Conservation (phyloP, 2,888 invertebrate species). For the Agrochola circellaris region DNA sequence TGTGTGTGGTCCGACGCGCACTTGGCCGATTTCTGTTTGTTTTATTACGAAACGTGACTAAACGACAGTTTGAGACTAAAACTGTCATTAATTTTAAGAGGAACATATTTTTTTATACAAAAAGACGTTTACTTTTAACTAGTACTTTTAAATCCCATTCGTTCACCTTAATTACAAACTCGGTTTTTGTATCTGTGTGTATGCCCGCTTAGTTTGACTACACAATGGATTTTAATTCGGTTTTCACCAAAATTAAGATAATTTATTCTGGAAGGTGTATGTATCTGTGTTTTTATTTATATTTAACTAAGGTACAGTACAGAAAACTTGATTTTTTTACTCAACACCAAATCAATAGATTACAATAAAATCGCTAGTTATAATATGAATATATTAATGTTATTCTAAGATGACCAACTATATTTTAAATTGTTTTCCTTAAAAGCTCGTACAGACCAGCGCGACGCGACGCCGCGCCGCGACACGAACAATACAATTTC, state of each 20-base stretch:
- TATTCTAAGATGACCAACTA: background rate
- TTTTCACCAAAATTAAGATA: background rate
- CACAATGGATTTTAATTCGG: background rate
- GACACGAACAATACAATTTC: no score
- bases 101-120: background rate
- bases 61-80: background rate
- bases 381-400: background rate
- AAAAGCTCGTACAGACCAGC: no score
- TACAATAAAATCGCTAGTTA: background rate
- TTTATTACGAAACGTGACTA: background rate
- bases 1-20: no score
- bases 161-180: background rate
- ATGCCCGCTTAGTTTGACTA: background rate
- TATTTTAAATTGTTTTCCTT: background rate
- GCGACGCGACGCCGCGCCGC: no score
- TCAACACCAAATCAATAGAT: no score
- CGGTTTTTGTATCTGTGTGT: no score
- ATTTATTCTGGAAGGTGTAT: background rate
- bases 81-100: background rate
- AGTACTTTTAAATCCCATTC: background rate
- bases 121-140: background rate
- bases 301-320: no score
- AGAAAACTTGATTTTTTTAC: no score
- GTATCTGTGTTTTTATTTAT: background rate
- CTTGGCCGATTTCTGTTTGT: background rate